Evolutionary conservation across 2,113 vertebrate genomes (phyloP).

Genomic region (Gopherus flavomarginatus): DNA sequence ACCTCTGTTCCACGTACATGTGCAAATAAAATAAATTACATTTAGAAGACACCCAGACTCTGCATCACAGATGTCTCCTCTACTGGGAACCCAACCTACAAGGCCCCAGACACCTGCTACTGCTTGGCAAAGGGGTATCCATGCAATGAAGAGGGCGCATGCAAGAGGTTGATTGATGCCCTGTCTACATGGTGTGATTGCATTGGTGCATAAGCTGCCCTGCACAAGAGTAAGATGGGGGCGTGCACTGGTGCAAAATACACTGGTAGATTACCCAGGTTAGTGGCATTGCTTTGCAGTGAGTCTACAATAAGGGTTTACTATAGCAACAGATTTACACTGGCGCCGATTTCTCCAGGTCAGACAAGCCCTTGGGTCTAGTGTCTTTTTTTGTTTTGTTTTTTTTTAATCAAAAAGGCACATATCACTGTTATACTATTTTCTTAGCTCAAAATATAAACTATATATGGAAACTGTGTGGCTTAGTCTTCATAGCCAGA

Average conservation of each 20-base stretch:
- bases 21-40: neutral
- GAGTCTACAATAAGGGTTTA: neutral
- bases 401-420: neutral
- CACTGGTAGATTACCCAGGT: neutral
- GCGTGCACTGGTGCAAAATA: neutral
- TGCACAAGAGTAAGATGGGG: neutral
- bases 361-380: neutral
- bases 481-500: neutral
- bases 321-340: neutral
- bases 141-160: too few relatives aligned
- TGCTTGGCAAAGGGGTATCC: too few relatives aligned
- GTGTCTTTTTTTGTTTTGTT: neutral
- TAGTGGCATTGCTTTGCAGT: neutral
- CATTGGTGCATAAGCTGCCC: neutral
- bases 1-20: neutral
- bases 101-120: neutral
- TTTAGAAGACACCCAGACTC: neutral
- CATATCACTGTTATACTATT: neutral
- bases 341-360: neutral
- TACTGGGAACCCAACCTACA: neutral
- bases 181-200: neutral
- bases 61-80: neutral
- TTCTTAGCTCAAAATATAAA: neutral
- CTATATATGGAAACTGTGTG: neutral
- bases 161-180: neutral